Evolutionary conservation across 2,888 invertebrate species (phyloP), one percentile per base, ranked within the genome.

Genomic region (Epinotia brunnichana): DNA sequence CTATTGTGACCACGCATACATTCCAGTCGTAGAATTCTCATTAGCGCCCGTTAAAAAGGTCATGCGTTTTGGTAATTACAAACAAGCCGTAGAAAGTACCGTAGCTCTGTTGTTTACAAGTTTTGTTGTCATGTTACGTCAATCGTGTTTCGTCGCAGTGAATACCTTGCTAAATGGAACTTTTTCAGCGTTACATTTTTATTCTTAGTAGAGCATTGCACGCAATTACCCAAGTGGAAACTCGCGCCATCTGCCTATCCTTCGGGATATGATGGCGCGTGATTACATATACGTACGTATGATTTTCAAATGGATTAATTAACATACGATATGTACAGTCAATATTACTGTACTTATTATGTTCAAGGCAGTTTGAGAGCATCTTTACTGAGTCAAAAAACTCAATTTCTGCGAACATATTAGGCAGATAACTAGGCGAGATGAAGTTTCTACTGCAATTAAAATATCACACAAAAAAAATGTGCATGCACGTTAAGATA

Each of bases 1-100:
- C 71, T 81, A 80, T 76, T 74, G 79, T 80, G 77, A 75, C 81
- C 80, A 82, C n/a, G 29, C 29, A 29, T 64, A 53, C 69, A 35
- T 63, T 64, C 21, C 39, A 21, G 48, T 11, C 60, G 19, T 13
- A 29, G 62, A 73, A 44, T 63, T 57, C 69, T 73, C 68, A 73
- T 63, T 69, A 69, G 62, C 61, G 73, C 54, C 39, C n/a, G 39
- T 62, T 51, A 59, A 69, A 56, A 70, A 59, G 57, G 51, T 61
- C 73, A 63, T 57, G 63, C 41, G 41, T 73, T 63, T 73, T 69
- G 69, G 63, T 73, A 73, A 68, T 69, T 63, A 73, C 62, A 41
- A 68, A 62, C 56, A 54, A 24, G 48, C 61, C 71, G 61, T 68
- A 62, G 51, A 73, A 62, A 69, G 62, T 69, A 73, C 73, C 68